Percentiles rank a stretch among this genome's conserved stretches.
These are phyloP conservation scores for Rhagium mordax DNA, from an alignment of 2,888 invertebrate genomes.

Conservation along the genomic window DNA sequence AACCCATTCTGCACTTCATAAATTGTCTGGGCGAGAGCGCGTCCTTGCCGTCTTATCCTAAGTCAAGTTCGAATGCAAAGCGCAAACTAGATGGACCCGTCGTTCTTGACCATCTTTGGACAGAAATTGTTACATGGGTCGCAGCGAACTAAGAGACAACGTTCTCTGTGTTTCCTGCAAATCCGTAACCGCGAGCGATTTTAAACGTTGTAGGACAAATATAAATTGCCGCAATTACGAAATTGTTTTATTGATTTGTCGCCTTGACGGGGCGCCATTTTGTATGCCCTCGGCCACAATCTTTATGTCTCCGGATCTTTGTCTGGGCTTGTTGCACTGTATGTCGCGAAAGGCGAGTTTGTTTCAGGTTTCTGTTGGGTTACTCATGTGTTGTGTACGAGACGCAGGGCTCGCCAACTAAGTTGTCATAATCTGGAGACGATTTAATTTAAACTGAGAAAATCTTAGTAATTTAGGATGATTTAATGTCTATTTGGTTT, in stretches of 20 bases:
- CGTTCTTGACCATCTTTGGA: slow-evolving; percentile 13
- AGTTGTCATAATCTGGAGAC: no score
- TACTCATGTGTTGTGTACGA: no score
- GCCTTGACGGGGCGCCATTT: background rate
- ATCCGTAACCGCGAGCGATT: background rate
- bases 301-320: no score
- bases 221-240: background rate
- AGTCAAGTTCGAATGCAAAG: slow-evolving; percentile 9
- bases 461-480: no score
- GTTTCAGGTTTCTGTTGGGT: no score
- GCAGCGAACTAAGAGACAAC: background rate
- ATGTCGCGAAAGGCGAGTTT: no score
- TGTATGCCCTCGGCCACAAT: background rate
- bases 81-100: slow-evolving; percentile 5
- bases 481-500: no score
- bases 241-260: background rate
- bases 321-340: no score
- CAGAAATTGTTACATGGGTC: background rate
- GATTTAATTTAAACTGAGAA: no score
- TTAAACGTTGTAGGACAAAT: background rate
- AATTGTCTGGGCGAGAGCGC: background rate
- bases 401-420: no score
- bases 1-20: background rate
- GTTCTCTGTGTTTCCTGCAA: slow-evolving; percentile 14
- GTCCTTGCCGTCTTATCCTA: background rate